Evolutionary conservation across 2,797 vertebrate species (phyloP), one percentile per base, ranked within the genome.

Genomic region (Lophius americanus): DNA sequence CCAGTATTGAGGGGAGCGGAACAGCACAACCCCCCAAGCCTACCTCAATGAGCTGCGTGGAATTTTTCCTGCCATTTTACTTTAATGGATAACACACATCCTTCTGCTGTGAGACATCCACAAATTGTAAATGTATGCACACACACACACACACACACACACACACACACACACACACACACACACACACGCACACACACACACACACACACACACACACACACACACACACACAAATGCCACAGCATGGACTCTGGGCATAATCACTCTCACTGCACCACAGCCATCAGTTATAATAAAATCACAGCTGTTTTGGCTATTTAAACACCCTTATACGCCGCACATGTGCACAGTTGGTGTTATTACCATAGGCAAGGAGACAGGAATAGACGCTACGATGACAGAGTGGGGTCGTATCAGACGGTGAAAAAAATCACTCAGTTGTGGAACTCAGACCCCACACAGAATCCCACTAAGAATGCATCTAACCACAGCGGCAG

Each of bases 11-110:
- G 68, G 51, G 23, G 65, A 76, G 48, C 60, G 74, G 66, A 82
- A 70, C 66, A 69, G 59, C 65, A 73, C 67, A 76, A 67, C 68
- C 66, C 73, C 49, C 53, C 23, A 23, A 73, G 53, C 58, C 60
- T 51, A 48, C 59, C 50, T 76, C 48, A 0, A 67, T 36, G 62
- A 82, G 68, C 57, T 71, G 64, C 60, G 32, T 43, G 44, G 59
- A 12, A 49, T 42, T 61, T 71, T 62, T 23, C 23, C 33, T 12
- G n/a, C 38, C 6, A 76, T 75, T 81, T 42, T 70, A 57, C 66
- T 73, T 57, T 88, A 88, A 89, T 87, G 70, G 61, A 68, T 68
- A 91, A 81, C 85, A 88, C 76, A 89, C 78, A 85, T 73, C 57
- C 47, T 49, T 61, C 69, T 50, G 43, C 63, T 79, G 63, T 51